phyloP scores from a whole-genome alignment of 1,140 invertebrate genomes.

The Helicorthomorpha holstii region DNA sequence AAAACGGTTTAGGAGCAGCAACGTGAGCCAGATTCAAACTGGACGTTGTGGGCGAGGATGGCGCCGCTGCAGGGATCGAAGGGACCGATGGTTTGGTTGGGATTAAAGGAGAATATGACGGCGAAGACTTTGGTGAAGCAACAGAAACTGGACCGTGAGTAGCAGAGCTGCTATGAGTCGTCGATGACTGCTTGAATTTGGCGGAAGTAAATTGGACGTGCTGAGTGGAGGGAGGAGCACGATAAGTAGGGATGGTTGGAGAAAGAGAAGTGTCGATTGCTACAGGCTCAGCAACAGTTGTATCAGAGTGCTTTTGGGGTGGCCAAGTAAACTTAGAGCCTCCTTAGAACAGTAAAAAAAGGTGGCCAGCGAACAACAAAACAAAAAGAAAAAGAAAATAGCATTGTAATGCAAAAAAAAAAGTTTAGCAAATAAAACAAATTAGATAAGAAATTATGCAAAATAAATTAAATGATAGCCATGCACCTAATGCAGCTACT shows the following conservation, averaged over 20 bases:
- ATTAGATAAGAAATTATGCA: slow-evolving; percentile 8
- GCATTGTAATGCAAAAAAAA: too few relatives aligned
- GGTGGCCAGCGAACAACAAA: neutral
- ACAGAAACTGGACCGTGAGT: neutral
- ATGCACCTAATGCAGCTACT: too few relatives aligned
- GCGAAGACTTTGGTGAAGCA: slow-evolving; percentile 16
- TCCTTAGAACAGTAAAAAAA: neutral
- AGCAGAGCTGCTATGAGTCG: too few relatives aligned
- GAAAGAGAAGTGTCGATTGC: slow-evolving; percentile 6
- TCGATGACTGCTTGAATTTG: slow-evolving; percentile 4
- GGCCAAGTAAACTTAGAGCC: slow-evolving; percentile 37
- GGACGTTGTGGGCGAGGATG: neutral
- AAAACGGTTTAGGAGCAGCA: slow-evolving; percentile 6
- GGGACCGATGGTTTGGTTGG: slow-evolving; percentile 10
- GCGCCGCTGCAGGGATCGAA: neutral
- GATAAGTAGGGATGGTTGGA: slow-evolving; percentile 11
- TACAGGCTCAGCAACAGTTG: slow-evolving; percentile 9
- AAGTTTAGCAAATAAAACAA: slow-evolving; percentile 1
- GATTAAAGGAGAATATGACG: slow-evolving; percentile 9
- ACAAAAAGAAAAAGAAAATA: neutral
- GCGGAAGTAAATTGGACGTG: slow-evolving; percentile 10
- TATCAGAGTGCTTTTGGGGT: slow-evolving; percentile 20
- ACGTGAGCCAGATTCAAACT: neutral
- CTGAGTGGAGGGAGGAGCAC: slow-evolving; percentile 14
- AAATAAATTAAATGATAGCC: neutral